Conservation (phyloP, 1,140 invertebrate genomes). For the Penaeus indicus region DNA sequence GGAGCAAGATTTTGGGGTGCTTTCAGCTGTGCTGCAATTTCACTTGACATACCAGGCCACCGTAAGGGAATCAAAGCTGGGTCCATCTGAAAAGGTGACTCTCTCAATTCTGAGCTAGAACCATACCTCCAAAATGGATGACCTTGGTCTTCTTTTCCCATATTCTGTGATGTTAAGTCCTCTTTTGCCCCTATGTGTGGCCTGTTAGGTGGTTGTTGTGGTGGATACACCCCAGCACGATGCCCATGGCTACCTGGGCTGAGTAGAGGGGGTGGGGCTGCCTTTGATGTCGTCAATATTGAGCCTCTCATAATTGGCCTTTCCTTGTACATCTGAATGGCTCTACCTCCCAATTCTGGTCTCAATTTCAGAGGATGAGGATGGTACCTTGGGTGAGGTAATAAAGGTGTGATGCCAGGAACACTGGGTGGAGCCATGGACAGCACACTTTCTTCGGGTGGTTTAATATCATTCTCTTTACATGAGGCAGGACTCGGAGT, state of each 20-base stretch:
- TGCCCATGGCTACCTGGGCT: conserved; percentile 15
- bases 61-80: background rate
- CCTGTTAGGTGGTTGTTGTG: conserved; percentile 12
- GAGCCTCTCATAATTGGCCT: conserved; percentile 31
- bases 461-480: background rate
- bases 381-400: conserved; percentile 32
- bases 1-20: conserved; percentile 23
- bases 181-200: conserved; percentile 18
- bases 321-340: conserved; percentile 38
- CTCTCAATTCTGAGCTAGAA: conserved; percentile 1
- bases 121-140: conserved; percentile 19
- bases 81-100: background rate
- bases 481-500: conserved; percentile 20
- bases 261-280: conserved; percentile 29
- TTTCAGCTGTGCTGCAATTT: conserved; percentile 28
- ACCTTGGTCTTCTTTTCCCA: conserved; percentile 35
- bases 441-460: conserved; percentile 19
- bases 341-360: conserved; percentile 21
- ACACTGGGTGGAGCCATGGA: conserved; percentile 33
- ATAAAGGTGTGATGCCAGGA: conserved; percentile 23
- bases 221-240: conserved; percentile 7
- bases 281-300: conserved; percentile 7
- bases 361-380: conserved; percentile 8
- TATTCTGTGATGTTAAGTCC: background rate
- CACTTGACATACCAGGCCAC: conserved; percentile 35